A percentile compares a stretch with the other conserved stretches of the same genome.
Evolutionary conservation across 2,797 vertebrate species (phyloP).

Genomic region (Chelidonichthys spinosus): DNA sequence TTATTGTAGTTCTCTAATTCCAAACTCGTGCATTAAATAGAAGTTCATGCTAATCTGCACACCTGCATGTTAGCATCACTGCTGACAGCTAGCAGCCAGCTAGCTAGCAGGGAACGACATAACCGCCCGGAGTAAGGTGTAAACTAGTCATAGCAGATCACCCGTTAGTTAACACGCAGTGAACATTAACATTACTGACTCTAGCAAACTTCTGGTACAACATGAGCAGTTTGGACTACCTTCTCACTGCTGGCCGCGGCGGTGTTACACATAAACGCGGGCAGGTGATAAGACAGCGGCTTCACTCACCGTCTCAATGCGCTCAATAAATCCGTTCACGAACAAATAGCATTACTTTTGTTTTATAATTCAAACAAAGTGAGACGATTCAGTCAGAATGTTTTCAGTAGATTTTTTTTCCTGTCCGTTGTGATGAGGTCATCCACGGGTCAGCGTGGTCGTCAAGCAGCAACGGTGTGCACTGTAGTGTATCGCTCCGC

Average conservation of each 20-base stretch:
- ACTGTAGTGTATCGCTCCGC: not conserved
- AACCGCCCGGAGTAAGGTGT: not conserved
- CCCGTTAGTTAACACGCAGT: constrained; percentile 10
- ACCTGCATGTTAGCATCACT: constrained; percentile 39
- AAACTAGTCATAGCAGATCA: not conserved
- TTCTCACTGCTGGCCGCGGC: not conserved
- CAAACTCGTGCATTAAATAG: not conserved
- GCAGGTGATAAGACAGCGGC: not conserved
- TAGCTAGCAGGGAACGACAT: constrained; percentile 14
- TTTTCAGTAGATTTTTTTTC: not conserved
- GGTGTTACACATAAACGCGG: constrained; percentile 2
- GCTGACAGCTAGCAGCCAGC: constrained; percentile 6
- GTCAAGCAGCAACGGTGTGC: not conserved
- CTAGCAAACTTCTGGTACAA: not conserved
- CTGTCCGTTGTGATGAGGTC: constrained; percentile 15
- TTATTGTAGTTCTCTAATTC: not conserved
- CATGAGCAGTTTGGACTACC: not conserved
- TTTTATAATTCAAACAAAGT: not conserved
- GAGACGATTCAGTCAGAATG: not conserved
- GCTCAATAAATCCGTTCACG: not conserved
- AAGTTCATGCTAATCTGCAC: not conserved
- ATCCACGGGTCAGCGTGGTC: constrained; percentile 40
- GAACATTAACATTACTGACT: not conserved
- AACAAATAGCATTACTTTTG: fast-evolving
- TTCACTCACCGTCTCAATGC: constrained; percentile 52